A percentile compares a stretch with the other conserved stretches of the same genome.
Conservation (phyloP, 1,140 invertebrate species). For the Drosophila saltans region DNA sequence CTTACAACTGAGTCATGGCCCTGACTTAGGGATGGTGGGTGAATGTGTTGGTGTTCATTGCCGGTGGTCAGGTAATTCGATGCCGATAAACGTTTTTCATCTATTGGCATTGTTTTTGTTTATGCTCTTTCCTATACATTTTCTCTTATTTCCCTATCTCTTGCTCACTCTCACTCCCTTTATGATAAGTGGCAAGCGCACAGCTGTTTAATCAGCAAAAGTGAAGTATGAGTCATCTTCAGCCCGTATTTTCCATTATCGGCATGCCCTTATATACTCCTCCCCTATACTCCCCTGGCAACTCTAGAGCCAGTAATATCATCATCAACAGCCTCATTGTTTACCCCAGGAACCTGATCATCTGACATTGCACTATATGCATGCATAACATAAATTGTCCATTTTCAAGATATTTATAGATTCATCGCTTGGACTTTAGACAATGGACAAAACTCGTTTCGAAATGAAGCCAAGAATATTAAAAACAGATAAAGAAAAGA, state of each 20-base stretch:
- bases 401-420: slow-evolving; percentile 1
- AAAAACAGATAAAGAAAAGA: background rate
- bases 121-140: slow-evolving; percentile 43
- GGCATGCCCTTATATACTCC: background rate
- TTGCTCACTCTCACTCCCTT: no score
- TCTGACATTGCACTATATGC: background rate
- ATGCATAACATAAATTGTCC: slow-evolving; percentile 12
- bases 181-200: slow-evolving; percentile 11
- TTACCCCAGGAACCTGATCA: slow-evolving; percentile 41
- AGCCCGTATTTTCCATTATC: slow-evolving; percentile 7
- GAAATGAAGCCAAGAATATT: background rate
- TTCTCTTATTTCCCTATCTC: background rate
- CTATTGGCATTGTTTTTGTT: slow-evolving; percentile 52
- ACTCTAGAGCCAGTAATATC: background rate
- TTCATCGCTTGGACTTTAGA: slow-evolving; percentile 1
- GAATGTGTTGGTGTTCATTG: background rate
- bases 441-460: background rate
- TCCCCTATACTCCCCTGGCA: background rate
- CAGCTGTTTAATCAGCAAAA: slow-evolving; percentile 52
- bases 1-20: slow-evolving; percentile 48
- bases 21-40: slow-evolving; percentile 1
- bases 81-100: slow-evolving; percentile 33
- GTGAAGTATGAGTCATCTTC: slow-evolving; percentile 32
- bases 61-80: slow-evolving; percentile 40
- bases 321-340: slow-evolving; percentile 29